Conservation (phyloP, 2,888 invertebrate genomes). For the Troides aeacus region DNA sequence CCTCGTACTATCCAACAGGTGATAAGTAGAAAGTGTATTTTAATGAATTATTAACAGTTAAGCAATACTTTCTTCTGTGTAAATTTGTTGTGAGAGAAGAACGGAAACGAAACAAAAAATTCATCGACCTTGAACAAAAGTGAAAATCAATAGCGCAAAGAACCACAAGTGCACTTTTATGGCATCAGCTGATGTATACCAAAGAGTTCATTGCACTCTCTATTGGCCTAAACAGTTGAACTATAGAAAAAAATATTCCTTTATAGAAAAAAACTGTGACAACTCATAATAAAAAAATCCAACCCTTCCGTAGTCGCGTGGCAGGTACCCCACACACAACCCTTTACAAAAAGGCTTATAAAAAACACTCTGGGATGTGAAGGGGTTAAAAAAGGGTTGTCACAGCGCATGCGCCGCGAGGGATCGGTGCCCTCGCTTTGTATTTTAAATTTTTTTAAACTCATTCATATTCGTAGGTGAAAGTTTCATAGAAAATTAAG, state of each 20-base stretch:
- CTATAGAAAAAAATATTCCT: conserved; percentile 58
- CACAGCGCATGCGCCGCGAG: conserved; percentile 74
- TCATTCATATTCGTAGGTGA: conserved; percentile 12
- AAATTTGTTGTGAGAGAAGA: background rate
- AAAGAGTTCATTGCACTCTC: conserved; percentile 73
- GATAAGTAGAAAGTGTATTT: too few species aligned
- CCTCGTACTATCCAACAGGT: too few species aligned
- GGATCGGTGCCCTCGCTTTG: conserved; percentile 72
- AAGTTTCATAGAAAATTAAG: background rate
- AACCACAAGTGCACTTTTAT: conserved; percentile 73
- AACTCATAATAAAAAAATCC: conserved; percentile 68
- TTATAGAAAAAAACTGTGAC: conserved; percentile 57
- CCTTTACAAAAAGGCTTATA: conserved; percentile 76
- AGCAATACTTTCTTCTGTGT: background rate
- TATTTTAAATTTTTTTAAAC: conserved; percentile 63
- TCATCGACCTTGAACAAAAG: conserved; percentile 63
- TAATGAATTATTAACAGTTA: background rate
- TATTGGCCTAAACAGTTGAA: conserved; percentile 57
- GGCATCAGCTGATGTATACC: conserved; percentile 72
- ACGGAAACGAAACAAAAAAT: conserved; percentile 32
- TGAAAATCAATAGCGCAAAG: conserved; percentile 67
- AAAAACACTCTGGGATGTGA: conserved; percentile 74
- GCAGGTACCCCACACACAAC: conserved; percentile 77
- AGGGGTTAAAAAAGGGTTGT: conserved; percentile 78
- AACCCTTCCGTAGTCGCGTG: conserved; percentile 74